Evolutionary conservation across 2,797 vertebrate species (phyloP).

Genomic region (Sebastes kiyomatsui): DNA sequence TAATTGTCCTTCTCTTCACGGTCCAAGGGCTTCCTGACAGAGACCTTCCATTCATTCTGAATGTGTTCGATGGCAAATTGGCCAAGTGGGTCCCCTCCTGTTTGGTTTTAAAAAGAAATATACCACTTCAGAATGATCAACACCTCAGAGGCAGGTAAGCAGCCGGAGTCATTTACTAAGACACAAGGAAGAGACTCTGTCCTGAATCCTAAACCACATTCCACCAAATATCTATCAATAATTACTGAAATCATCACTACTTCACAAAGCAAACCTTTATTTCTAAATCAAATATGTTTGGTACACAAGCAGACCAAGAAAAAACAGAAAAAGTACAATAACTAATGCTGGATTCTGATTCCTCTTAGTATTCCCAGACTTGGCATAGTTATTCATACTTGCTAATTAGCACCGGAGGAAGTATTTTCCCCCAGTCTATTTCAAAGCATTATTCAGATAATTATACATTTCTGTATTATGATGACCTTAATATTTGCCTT

Average conservation of each 20-base stretch:
- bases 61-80: constrained; percentile 95
- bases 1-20: constrained; percentile 95
- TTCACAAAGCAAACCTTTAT: constrained; percentile 15
- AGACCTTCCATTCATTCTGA: constrained; percentile 98
- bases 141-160: constrained; percentile 1
- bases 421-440: constrained; percentile 52
- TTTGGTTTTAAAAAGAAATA: constrained; percentile 47
- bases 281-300: constrained; percentile 32
- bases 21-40: constrained; percentile 93
- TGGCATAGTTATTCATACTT: constrained; percentile 57
- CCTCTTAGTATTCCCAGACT: constrained; percentile 53
- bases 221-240: constrained; percentile 5
- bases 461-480: constrained; percentile 62
- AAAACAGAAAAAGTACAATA: constrained; percentile 2
- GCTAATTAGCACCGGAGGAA: constrained; percentile 73
- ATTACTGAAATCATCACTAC: constrained; percentile 2
- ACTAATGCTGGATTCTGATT: constrained; percentile 38
- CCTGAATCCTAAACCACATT: background rate
- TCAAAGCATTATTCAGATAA: constrained; percentile 66
- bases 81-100: constrained; percentile 94
- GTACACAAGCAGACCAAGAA: constrained; percentile 27
- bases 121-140: constrained; percentile 43
- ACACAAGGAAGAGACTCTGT: background rate
- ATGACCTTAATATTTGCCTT: constrained; percentile 72
- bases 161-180: background rate